Evolutionary conservation across 2,888 invertebrate species (phyloP), one percentile per base, ranked within the genome.

Genomic region (Melanargia galathea): DNA sequence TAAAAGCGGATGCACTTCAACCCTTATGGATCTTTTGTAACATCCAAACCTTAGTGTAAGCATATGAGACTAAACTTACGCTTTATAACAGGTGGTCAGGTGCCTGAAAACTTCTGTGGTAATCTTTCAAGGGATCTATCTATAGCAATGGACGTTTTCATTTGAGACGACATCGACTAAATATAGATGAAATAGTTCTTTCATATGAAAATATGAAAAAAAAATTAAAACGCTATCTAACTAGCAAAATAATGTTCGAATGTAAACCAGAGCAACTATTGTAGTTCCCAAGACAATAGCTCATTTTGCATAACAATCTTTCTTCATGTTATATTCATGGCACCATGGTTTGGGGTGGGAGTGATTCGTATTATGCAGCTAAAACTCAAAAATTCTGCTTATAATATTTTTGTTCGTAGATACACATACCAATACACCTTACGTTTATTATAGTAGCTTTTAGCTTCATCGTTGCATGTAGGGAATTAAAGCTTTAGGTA

Each of bases 251-350:
- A 69, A 73, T 73, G 70, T 75, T 75, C 73, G 72, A 76, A 49
- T 76, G 76, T 73, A 78, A 76, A 76, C 73, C 74, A 69, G 74
- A 71, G 70, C 70, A 69, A 68, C 71, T 73, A 78, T 81, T 81
- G 80, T 81, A 71, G 72, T 72, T 68, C 58, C 71, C 73, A 75
- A 81, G 78, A 81, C 80, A 81, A 80, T 78, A 71, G 71, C 69
- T 73, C 72, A 75, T 77, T 79, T 77, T 73, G 68, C 63, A 62
- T 71, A 62, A 70, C 73, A 73, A 73, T 73, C 70, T 71, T 70
- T 66, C 68, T 72, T 73, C 72, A 75, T 74, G 74, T 73, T 69
- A 72, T 72, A 75, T 75, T 74, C 75, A 73, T 68, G 62, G 65
- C 16, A 38, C 52, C 55, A 45, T 63, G 54, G 57, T 54, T 55